Percentiles rank a stretch among this genome's conserved stretches.
Conservation (phyloP, 2,797 vertebrate species). For the Caiman crocodilus region DNA sequence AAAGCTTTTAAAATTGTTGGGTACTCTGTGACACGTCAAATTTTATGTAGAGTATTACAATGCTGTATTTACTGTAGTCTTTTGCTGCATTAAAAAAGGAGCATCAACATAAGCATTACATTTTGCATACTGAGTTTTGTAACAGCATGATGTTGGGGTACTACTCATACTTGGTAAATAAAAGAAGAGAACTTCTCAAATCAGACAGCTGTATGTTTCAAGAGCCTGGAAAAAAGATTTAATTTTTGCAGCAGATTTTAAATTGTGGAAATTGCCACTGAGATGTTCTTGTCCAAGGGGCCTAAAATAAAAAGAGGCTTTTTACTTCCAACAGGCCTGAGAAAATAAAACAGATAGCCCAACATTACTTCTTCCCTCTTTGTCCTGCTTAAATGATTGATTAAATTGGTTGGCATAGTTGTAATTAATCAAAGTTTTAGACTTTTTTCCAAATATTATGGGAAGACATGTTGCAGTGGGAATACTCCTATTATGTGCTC, state of each 20-base stretch:
- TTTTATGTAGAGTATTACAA: not conserved
- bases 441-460: not conserved
- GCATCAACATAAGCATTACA: rapidly evolving
- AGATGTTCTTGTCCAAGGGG: not conserved
- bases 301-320: not conserved
- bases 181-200: not conserved
- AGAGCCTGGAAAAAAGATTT: not conserved
- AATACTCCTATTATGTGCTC: not conserved
- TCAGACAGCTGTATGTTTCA: rapidly evolving
- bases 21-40: not conserved
- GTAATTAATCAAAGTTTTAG: slow-evolving; percentile 5
- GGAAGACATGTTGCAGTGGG: not conserved
- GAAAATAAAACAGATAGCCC: not conserved
- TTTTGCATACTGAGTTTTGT: not conserved
- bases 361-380: not conserved
- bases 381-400: slow-evolving; percentile 40
- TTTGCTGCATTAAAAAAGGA: not conserved
- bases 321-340: not conserved
- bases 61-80: not conserved
- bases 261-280: not conserved
- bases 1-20: not conserved
- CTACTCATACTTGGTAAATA: not conserved
- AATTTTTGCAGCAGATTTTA: not conserved
- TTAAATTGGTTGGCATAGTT: no score
- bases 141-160: not conserved